Evolutionary conservation across 2,797 vertebrate genomes (phyloP).

Genomic region (Clamator glandarius): DNA sequence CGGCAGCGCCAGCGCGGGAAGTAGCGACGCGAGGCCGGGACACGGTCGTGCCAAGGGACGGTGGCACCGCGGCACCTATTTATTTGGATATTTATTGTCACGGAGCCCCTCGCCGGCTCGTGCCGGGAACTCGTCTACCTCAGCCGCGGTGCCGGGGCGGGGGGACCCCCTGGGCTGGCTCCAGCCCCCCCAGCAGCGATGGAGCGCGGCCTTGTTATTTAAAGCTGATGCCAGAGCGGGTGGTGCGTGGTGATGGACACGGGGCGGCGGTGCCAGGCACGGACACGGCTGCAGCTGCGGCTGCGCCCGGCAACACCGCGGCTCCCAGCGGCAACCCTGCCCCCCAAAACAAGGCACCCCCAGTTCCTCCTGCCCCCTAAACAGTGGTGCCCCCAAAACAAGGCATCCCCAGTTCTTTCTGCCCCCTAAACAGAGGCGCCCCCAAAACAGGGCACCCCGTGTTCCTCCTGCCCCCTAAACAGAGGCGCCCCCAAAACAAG

Average conservation of each 20-base stretch:
- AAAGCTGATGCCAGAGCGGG: conserved; percentile 3
- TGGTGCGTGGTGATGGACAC: neutral
- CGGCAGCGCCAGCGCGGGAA: neutral
- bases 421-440: too few species aligned
- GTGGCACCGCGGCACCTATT: neutral
- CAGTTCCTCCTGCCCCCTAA: too few species aligned
- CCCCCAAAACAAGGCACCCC: too few species aligned
- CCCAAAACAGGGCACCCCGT: too few species aligned
- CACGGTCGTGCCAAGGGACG: fast-evolving
- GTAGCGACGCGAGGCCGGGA: neutral
- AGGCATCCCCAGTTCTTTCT: too few species aligned
- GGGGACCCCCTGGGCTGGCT: neutral
- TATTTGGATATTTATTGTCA: neutral
- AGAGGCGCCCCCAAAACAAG: too few species aligned
- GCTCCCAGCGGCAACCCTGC: too few species aligned
- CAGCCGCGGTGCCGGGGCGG: neutral
- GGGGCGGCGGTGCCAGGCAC: neutral
- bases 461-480: too few species aligned
- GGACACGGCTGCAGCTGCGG: neutral
- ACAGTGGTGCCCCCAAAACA: too few species aligned
- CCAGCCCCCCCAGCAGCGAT: neutral
- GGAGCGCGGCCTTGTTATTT: neutral
- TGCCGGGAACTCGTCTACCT: neutral
- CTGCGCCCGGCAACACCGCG: neutral
- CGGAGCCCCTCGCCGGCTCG: too few species aligned